A percentile compares a stretch with the other conserved stretches of the same genome.
Evolutionary conservation across 2,888 invertebrate genomes (phyloP).

Genomic region (Tachina lurida): DNA sequence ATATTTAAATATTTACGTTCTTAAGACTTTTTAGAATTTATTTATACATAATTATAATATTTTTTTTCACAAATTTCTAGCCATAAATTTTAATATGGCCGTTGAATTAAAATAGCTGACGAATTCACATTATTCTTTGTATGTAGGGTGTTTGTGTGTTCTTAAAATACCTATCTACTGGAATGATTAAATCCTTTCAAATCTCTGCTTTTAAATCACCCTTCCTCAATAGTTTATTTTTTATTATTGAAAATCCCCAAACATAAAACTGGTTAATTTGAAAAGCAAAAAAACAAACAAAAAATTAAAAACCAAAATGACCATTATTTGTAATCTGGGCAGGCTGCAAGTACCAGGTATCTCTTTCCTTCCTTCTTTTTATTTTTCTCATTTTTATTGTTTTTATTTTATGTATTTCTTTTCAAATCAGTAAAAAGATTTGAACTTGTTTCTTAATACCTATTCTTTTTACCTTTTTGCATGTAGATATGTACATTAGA

Average conservation of each 20-base stretch:
- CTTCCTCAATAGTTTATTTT: constrained; percentile 29
- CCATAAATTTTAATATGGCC: no score
- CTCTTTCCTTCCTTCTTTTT: constrained; percentile 34
- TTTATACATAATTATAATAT: no score
- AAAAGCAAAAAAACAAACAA: constrained; percentile 7
- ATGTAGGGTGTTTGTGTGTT: background rate
- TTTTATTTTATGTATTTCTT: constrained; percentile 33
- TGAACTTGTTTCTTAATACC: constrained; percentile 59
- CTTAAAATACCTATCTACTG: background rate
- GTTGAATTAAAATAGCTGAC: no score
- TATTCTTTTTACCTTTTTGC: constrained; percentile 23
- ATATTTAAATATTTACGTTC: no score
- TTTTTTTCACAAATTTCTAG: no score
- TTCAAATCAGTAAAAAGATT: constrained; percentile 56
- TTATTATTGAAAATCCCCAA: background rate
- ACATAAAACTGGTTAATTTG: constrained; percentile 33
- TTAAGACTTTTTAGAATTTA: no score
- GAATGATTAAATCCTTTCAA: background rate
- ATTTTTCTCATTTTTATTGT: constrained; percentile 20
- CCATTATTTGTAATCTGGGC: constrained; percentile 44
- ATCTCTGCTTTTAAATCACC: constrained; percentile 23
- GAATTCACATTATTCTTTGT: background rate
- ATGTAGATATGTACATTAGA: background rate
- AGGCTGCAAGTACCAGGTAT: constrained; percentile 26
- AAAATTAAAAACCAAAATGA: constrained; percentile 6